phyloP scores from a whole-genome alignment of 1,140 invertebrate genomes.

The Chironomus striatipennis region DNA sequence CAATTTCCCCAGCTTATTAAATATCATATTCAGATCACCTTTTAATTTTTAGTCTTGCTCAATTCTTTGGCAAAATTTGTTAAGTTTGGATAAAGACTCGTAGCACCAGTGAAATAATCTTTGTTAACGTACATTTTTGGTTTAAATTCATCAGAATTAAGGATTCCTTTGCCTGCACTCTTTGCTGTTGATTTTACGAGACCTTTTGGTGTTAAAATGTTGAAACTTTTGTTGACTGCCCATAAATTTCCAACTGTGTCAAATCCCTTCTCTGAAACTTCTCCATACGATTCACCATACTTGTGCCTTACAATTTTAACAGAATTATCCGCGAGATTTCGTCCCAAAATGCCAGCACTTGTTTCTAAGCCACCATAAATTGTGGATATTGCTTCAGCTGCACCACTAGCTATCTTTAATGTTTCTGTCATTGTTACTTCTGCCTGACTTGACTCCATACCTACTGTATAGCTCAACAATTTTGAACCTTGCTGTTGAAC shows the following conservation, averaged over 20 bases:
- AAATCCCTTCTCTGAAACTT: conserved; percentile 49
- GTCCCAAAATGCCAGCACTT: conserved; percentile 54
- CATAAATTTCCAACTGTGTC: conserved; percentile 55
- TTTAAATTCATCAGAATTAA: conserved; percentile 39
- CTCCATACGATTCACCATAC: conserved; percentile 52
- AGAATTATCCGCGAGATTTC: conserved; percentile 56
- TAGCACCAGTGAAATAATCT: not conserved
- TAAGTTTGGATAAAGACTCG: not conserved
- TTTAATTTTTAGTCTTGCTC: not conserved
- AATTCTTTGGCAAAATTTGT: not conserved
- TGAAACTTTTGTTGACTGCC: conserved; percentile 49
- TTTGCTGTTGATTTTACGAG: conserved; percentile 56
- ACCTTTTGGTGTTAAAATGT: conserved; percentile 52
- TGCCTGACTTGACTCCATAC: conserved; percentile 45
- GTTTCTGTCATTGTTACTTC: conserved; percentile 49
- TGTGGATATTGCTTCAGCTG: conserved; percentile 57
- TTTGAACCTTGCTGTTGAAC: conserved; percentile 52
- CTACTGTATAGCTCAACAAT: conserved; percentile 46
- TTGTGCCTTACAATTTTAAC: conserved; percentile 60
- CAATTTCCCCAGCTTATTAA: not conserved
- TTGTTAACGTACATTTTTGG: conserved; percentile 22
- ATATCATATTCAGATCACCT: not conserved
- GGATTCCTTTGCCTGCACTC: conserved; percentile 51
- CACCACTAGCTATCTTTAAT: conserved; percentile 56
- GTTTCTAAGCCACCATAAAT: conserved; percentile 57